Conservation (phyloP, 2,113 vertebrate species). For the Alligator mississippiensis region DNA sequence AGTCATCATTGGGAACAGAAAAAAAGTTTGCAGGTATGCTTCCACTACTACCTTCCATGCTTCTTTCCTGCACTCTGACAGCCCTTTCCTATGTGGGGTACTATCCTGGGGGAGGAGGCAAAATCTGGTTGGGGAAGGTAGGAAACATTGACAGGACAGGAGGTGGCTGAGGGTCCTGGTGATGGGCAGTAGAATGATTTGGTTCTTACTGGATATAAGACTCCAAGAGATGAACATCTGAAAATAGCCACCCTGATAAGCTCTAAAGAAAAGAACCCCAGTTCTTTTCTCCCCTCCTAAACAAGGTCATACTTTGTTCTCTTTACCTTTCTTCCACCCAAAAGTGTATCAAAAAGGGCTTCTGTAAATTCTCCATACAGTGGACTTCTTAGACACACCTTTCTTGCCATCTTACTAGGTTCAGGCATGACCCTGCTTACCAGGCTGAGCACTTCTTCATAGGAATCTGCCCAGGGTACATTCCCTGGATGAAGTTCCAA, state of each 20-base stretch:
- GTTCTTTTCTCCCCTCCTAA: fast-evolving
- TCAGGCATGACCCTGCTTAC: fast-evolving
- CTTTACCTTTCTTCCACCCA: not conserved
- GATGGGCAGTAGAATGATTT: not conserved
- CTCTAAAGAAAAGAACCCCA: not conserved
- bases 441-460: too few species aligned
- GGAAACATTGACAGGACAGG: not conserved
- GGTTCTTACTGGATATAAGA: not conserved
- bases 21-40: too few species aligned
- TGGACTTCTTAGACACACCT: not conserved
- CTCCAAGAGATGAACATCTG: too few species aligned
- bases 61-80: not conserved
- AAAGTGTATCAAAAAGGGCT: not conserved
- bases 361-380: fast-evolving
- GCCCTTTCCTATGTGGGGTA: not conserved
- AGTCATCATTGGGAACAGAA: not conserved
- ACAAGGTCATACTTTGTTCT: fast-evolving
- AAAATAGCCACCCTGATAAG: not conserved
- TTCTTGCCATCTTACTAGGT: not conserved
- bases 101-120: not conserved
- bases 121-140: not conserved
- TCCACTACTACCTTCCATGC: not conserved
- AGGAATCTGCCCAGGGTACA: too few species aligned
- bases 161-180: not conserved
- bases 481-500: too few species aligned